Evolutionary conservation across 2,888 invertebrate species (phyloP).

Genomic region (Crocallis elinguaria): DNA sequence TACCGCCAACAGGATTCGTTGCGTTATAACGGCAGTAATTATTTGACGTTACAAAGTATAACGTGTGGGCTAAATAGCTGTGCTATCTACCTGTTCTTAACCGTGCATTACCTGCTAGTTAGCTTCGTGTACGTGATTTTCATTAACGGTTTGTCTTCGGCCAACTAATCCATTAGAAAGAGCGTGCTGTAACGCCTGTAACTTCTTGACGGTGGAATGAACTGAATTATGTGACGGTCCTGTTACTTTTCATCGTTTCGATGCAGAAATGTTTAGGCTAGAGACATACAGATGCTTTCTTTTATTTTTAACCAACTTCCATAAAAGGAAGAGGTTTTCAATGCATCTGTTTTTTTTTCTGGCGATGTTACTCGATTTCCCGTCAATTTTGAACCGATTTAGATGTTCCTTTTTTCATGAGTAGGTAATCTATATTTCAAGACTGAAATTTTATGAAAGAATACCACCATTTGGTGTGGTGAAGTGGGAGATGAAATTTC

Average conservation of each 20-base stretch:
- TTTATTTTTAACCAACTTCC: no score
- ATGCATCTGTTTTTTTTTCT: no score
- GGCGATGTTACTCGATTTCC: no score
- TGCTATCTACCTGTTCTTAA: constrained; percentile 4
- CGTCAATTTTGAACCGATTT: no score
- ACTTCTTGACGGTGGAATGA: constrained; percentile 4
- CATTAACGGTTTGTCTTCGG: constrained; percentile 16
- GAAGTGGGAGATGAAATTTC: no score
- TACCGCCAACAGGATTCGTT: neutral
- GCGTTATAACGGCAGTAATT: neutral
- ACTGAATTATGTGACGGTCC: constrained; percentile 2
- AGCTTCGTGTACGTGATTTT: neutral
- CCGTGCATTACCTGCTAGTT: constrained; percentile 5
- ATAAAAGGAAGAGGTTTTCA: no score
- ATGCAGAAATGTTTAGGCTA: no score
- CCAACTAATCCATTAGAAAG: constrained; percentile 10
- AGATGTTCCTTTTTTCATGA: no score
- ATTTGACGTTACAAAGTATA: neutral
- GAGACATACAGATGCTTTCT: no score
- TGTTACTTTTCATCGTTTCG: neutral
- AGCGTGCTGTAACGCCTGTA: neutral
- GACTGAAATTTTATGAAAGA: no score
- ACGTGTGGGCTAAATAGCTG: neutral
- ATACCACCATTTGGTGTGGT: no score
- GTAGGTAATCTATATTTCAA: no score